Conservation (phyloP, 23 tunicate genomes). For the Phallusia fumigata region DNA sequence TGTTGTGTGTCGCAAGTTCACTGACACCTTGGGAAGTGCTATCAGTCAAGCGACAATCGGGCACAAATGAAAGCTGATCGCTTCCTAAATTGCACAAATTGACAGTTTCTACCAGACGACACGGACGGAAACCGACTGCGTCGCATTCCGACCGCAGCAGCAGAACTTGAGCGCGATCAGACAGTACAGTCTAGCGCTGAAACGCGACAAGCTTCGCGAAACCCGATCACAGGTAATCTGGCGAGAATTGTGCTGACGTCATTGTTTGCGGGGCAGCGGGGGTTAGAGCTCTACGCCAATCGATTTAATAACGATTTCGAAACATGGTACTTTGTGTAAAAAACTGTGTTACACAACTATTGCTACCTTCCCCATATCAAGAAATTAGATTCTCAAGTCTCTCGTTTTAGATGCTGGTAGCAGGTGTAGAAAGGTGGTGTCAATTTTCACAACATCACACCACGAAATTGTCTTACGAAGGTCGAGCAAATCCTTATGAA, state of each 20-base stretch:
- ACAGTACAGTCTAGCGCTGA: conserved; percentile 6
- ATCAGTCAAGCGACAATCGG: background rate
- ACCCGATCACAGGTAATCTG: conserved; percentile 11
- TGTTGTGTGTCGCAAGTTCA: too few relatives aligned
- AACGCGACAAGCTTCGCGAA: background rate
- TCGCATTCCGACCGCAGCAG: conserved; percentile 11
- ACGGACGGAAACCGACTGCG: conserved; percentile 11
- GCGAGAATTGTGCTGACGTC: conserved; percentile 1
- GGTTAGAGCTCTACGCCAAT: too few relatives aligned
- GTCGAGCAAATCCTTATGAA: too few relatives aligned
- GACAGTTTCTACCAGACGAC: conserved; percentile 8
- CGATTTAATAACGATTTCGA: too few relatives aligned
- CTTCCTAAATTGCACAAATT: conserved; percentile 6
- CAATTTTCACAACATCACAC: too few relatives aligned
- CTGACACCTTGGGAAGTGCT: background rate
- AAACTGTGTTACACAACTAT: too few relatives aligned
- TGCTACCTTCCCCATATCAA: too few relatives aligned
- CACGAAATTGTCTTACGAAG: too few relatives aligned
- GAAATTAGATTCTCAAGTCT: too few relatives aligned
- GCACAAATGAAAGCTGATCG: background rate
- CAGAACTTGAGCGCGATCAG: background rate
- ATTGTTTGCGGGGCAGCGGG: background rate
- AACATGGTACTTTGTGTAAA: too few relatives aligned
- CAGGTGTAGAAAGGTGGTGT: too few relatives aligned
- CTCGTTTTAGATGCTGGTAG: too few relatives aligned